These are phyloP conservation scores for Scolopax rusticola DNA, from an alignment of 2,797 vertebrate species.

Conservation along the genomic window DNA sequence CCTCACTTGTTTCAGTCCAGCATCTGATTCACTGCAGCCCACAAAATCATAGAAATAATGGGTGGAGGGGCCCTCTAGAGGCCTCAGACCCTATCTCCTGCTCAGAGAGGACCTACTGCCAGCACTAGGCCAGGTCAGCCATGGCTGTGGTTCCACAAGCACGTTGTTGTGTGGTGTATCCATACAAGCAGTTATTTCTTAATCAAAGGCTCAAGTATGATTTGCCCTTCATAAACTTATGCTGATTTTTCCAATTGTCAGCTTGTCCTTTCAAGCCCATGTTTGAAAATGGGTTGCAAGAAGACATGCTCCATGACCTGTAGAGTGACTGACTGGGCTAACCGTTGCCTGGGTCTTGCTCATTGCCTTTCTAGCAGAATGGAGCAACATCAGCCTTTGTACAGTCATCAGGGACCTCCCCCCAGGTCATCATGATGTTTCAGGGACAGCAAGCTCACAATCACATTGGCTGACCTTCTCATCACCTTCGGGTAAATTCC, in stretches of 20 bases:
- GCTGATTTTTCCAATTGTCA: not conserved
- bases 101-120: not conserved
- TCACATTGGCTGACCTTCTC: not conserved
- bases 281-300: not conserved
- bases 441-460: not conserved
- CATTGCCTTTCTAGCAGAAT: not conserved
- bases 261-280: not conserved
- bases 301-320: not conserved
- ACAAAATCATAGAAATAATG: not conserved
- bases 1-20: not conserved
- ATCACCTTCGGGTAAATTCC: not conserved
- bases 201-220: not conserved
- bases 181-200: not conserved
- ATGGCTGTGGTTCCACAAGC: not conserved
- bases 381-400: not conserved
- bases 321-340: not conserved
- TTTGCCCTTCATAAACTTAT: not conserved
- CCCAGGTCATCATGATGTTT: fast-evolving
- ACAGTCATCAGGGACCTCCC: not conserved
- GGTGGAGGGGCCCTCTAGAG: not conserved
- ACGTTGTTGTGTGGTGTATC: not conserved
- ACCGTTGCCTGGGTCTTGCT: not conserved
- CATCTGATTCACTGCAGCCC: not conserved
- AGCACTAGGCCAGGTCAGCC: not conserved
- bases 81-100: not conserved